Base-by-base conservation (phyloP, 2,797 vertebrate species). In the Sebastes paucispinis region DNA sequence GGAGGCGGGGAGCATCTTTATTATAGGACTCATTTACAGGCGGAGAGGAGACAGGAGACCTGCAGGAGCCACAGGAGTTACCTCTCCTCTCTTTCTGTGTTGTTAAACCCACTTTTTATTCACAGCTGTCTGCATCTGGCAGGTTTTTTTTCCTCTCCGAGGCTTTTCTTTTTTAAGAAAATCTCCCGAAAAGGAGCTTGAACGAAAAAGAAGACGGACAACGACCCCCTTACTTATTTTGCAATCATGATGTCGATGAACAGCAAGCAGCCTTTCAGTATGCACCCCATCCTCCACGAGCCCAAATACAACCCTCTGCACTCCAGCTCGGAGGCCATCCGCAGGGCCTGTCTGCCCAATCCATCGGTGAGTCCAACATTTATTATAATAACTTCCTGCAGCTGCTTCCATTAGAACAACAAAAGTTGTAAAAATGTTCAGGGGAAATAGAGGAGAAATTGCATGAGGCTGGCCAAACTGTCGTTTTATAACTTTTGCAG, bases 221-320 rank as follows among this genome's bases (percentile, higher is more conserved):
- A 67, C 90, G 88, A 93, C 75, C 92, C 85, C 88, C 89, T 18
- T 86, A 89, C 24, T 88, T 88, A 89, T 64, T 92, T 93, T 88
- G 94, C 95, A 89, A 95, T 91, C 92, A 97, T 98, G 97, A 98
- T 98, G 97, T 97, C 97, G 90, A 98, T 98, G 97, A 98, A 98
- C 95, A 98, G 97, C 96, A 98, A 98, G 79, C 97, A 98, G 93
- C 94, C 97, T 67, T 98, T 98, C 95, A 94, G 96, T 86, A 97
- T 98, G 97, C 97, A 98, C 92, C 97, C 97, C 67, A 97, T 98
- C 68, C 96, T 98, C 52, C 97, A 98, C 83, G 97, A 98, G 11
- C 97, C 96, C 84, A 98, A 98, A 83, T 98, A 98, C 94, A 93
- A 95, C 5, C 96, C 97, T 36, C 96, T 98, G 81, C 97, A 98